Evolutionary conservation across 2,113 vertebrate species (phyloP).

Genomic region (Donacobius atricapilla): DNA sequence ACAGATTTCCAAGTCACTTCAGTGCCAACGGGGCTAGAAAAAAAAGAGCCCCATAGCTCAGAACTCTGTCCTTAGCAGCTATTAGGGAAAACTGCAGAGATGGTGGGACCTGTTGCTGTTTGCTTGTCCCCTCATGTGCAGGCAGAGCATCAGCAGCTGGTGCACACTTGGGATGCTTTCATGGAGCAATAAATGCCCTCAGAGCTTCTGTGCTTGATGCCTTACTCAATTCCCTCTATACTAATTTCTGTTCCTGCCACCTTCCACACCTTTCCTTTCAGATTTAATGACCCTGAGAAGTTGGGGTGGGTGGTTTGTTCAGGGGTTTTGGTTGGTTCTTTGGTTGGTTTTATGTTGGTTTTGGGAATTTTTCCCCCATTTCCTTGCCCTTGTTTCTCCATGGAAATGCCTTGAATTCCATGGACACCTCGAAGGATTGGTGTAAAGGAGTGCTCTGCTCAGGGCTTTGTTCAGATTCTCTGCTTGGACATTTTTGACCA

Average conservation of each 20-base stretch:
- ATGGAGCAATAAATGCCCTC: background rate
- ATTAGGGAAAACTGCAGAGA: background rate
- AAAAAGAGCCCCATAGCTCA: no score
- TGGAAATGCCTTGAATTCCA: background rate
- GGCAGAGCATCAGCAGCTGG: background rate
- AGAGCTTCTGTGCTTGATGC: background rate
- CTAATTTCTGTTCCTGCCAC: background rate
- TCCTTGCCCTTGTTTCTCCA: background rate
- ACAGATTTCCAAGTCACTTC: background rate
- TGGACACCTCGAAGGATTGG: background rate
- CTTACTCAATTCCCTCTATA: background rate
- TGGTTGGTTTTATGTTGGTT: background rate
- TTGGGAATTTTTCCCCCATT: rapidly evolving
- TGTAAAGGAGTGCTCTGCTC: background rate
- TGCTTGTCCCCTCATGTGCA: background rate
- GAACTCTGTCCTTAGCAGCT: background rate
- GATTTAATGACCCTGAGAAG: background rate
- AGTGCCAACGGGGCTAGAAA: background rate
- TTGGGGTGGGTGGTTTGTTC: background rate
- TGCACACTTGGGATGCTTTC: background rate
- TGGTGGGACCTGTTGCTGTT: background rate
- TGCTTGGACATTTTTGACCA: background rate
- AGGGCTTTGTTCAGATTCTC: background rate
- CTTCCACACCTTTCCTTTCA: background rate
- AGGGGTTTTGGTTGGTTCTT: rapidly evolving